Base-by-base conservation (phyloP, 2,113 vertebrate species). In the Vulpes ferrilata region DNA sequence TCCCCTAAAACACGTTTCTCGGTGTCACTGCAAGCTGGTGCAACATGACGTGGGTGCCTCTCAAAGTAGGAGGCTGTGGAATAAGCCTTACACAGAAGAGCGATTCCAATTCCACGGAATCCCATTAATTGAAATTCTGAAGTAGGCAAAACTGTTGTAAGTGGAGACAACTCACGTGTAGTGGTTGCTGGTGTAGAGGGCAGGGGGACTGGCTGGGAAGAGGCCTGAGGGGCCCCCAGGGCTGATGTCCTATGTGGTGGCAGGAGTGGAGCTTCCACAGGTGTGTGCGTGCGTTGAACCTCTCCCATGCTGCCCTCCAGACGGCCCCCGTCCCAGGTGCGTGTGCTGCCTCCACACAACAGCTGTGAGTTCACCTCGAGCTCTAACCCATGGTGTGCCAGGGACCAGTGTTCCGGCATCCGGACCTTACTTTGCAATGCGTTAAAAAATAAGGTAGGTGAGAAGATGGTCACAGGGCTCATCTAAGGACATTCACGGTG, bases 91-190 rank as follows among this genome's bases (percentile, higher is more conserved):
- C 3, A 15, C 43, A 19, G 27, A 32, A 67, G 13, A n/a, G 35
- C 23, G 30, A 2, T 1, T 3, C 17, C 9, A n/a, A 2, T 1
- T 3, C 17, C 9, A 0, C 0, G 0, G 10, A 2, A 60, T 30
- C 32, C 11, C 43, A 35, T 11, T 30, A 10, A 15, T 11, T 5
- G 32, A 71, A 2, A 25, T 32, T 67, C 55, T 57, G 10, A 82
- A 2, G 27, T 13, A 19, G 16, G 35, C 84, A 60, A 11, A 13
- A 20, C 51, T 23, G 1, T 35, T 38, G 1, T 1, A 2, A 13
- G 15, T 17, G 55, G 19, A 27, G 19, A 13, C 6, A 9, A 3
- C 1, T 64, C n/a, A 17, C 25, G 30, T 16, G 17, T 9, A 0
- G n/a, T 25, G 1, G 30, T 51, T 25, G 60, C 27, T 22, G 43